phyloP scores from a whole-genome alignment of 2,113 vertebrate genomes.

The Oryzias curvinotus region DNA sequence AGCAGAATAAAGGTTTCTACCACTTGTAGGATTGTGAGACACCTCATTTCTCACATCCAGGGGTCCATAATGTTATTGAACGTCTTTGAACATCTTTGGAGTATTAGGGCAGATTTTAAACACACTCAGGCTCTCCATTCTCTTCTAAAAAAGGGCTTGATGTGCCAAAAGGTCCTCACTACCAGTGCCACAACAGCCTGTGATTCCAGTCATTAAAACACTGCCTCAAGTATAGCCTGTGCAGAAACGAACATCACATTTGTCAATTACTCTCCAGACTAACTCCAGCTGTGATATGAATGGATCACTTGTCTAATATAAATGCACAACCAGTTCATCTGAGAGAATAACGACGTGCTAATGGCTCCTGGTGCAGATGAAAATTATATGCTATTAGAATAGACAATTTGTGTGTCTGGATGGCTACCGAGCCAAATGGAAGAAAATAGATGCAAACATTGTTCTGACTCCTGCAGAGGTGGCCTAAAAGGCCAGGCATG shows the following conservation, averaged over 20 bases:
- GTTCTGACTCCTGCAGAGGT: constrained; percentile 16
- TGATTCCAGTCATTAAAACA: constrained; percentile 32
- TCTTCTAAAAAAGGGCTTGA: no score
- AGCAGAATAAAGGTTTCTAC: background rate
- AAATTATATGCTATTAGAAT: constrained; percentile 39
- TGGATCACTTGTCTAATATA: constrained; percentile 38
- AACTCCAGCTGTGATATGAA: constrained; percentile 52
- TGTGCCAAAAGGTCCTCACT: constrained; percentile 22
- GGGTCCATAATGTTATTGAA: constrained; percentile 21
- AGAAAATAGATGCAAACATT: constrained; percentile 8
- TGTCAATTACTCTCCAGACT: constrained; percentile 41
- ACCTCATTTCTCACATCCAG: constrained; percentile 8
- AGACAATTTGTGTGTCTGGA: constrained; percentile 14
- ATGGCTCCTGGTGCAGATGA: constrained; percentile 38
- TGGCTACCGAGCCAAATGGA: constrained; percentile 13
- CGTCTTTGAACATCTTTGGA: background rate
- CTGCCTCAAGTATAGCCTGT: constrained; percentile 25
- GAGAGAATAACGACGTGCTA: constrained; percentile 21
- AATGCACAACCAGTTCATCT: constrained; percentile 22
- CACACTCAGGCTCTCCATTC: no score
- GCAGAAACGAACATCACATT: constrained; percentile 31
- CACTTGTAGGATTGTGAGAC: constrained; percentile 32
- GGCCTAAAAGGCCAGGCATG: constrained; percentile 5
- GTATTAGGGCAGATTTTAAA: background rate
- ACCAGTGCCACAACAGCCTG: constrained; percentile 2